These are phyloP conservation scores for Leucosticte australis DNA, from an alignment of 2,113 vertebrate genomes.

Conservation along the genomic window DNA sequence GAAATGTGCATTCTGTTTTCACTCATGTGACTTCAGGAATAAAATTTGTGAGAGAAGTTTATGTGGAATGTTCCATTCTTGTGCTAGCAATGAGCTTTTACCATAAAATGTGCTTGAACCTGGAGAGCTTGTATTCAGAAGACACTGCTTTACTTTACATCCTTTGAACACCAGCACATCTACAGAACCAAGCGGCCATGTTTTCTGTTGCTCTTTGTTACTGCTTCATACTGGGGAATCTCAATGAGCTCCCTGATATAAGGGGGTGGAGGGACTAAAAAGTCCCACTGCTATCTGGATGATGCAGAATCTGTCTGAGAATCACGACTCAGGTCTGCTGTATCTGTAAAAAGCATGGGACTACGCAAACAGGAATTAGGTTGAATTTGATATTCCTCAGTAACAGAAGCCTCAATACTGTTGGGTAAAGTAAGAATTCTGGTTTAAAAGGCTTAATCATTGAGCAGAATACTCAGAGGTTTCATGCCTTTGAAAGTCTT, in stretches of 20 bases:
- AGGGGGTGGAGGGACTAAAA: neutral
- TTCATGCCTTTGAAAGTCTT: neutral
- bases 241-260: neutral
- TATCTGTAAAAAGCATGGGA: neutral
- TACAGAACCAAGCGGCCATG: neutral
- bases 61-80: neutral
- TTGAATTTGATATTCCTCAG: neutral
- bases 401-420: neutral
- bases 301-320: neutral
- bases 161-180: neutral
- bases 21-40: neutral
- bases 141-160: neutral
- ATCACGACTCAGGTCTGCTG: accelerated
- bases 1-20: neutral
- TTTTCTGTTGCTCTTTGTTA: neutral
- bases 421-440: neutral
- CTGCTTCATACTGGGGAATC: neutral
- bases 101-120: neutral
- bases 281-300: neutral
- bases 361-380: neutral
- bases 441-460: neutral
- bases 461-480: neutral
- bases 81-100: neutral
- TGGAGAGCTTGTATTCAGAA: neutral
- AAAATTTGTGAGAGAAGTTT: neutral